phyloP scores from a whole-genome alignment of 2,888 invertebrate genomes.

The Cryptophagus acutangulus region DNA sequence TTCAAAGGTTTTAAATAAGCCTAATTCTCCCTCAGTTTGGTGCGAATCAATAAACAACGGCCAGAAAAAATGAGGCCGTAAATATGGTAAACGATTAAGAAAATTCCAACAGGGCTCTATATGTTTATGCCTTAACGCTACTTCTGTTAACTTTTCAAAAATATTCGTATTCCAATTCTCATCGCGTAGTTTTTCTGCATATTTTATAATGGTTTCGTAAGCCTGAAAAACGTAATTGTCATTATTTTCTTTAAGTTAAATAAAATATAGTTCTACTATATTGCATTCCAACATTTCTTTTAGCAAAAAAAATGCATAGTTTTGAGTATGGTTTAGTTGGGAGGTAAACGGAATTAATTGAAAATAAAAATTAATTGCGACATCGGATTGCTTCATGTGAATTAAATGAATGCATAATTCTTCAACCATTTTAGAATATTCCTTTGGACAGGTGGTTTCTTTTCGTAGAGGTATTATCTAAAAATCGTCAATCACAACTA shows the following conservation, averaged over 20 bases:
- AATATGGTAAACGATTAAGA: slow-evolving; percentile 37
- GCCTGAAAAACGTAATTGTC: slow-evolving; percentile 43
- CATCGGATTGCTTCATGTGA: slow-evolving; percentile 49
- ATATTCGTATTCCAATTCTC: slow-evolving; percentile 50
- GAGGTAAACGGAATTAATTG: slow-evolving; percentile 32
- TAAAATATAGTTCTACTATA: slow-evolving; percentile 36
- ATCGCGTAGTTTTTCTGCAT: slow-evolving; percentile 50
- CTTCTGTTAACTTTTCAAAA: slow-evolving; percentile 37
- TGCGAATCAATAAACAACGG: slow-evolving; percentile 54
- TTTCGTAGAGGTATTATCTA: slow-evolving; percentile 22
- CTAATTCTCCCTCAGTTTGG: slow-evolving; percentile 53
- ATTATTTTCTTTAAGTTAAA: slow-evolving; percentile 3
- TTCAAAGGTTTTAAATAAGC: slow-evolving; percentile 52
- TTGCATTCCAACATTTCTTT: slow-evolving; percentile 56
- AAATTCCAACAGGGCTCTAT: slow-evolving; percentile 48
- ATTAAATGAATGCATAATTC: slow-evolving; percentile 53
- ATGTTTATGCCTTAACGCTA: slow-evolving; percentile 51
- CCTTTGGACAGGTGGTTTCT: slow-evolving; percentile 20
- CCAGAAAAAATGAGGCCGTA: slow-evolving; percentile 65
- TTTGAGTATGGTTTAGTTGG: slow-evolving; percentile 49
- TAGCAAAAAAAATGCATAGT: slow-evolving; percentile 55
- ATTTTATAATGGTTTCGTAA: slow-evolving; percentile 45
- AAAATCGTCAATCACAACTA: slow-evolving; percentile 7
- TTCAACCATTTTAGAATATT: slow-evolving; percentile 25
- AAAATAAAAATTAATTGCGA: slow-evolving; percentile 52